Percentiles rank a stretch among this genome's conserved stretches.
These are phyloP conservation scores for Sebastes elongatus DNA, from an alignment of 2,797 vertebrate genomes.

Conservation along the genomic window DNA sequence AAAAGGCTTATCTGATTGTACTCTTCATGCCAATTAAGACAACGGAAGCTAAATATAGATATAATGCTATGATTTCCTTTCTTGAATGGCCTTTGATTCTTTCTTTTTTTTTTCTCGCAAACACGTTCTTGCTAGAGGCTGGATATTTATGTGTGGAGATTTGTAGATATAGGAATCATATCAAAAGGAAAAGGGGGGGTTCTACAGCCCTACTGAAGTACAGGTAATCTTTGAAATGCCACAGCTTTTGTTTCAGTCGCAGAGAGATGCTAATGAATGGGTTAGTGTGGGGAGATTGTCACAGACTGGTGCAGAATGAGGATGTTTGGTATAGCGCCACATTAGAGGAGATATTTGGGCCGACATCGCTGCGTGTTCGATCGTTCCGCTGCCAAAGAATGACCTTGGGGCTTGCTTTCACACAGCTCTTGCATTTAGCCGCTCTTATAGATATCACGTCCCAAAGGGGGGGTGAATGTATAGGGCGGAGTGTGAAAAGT, in stretches of 20 bases:
- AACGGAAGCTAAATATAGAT: conserved; percentile 75
- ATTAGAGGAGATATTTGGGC: conserved; percentile 54
- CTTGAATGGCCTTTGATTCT: conserved; percentile 73
- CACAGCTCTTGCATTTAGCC: conserved; percentile 56
- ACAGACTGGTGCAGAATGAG: conserved; percentile 13
- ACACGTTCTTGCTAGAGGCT: conserved; percentile 44
- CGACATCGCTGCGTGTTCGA: conserved; percentile 49
- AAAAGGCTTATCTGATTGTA: conserved; percentile 79
- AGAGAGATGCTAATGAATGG: conserved; percentile 45
- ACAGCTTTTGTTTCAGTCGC: conserved; percentile 53
- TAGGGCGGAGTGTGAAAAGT: conserved; percentile 66
- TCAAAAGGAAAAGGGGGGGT: conserved; percentile 10
- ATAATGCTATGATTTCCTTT: conserved; percentile 70
- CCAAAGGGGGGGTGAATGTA: conserved; percentile 37
- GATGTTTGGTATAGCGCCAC: conserved; percentile 53
- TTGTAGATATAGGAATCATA: conserved; percentile 56
- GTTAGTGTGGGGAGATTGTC: background rate
- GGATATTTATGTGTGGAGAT: conserved; percentile 59
- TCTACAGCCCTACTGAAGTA: conserved; percentile 24
- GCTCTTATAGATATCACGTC: conserved; percentile 52
- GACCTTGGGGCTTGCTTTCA: conserved; percentile 59
- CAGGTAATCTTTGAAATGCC: conserved; percentile 65
- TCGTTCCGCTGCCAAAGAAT: conserved; percentile 41
- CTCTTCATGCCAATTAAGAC: conserved; percentile 82
- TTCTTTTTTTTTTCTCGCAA: conserved; percentile 39